A percentile compares a stretch with the other conserved stretches of the same genome.
These are phyloP conservation scores for Propsilocerus akamusi DNA, from an alignment of 1,140 invertebrate genomes.

Conservation along the genomic window DNA sequence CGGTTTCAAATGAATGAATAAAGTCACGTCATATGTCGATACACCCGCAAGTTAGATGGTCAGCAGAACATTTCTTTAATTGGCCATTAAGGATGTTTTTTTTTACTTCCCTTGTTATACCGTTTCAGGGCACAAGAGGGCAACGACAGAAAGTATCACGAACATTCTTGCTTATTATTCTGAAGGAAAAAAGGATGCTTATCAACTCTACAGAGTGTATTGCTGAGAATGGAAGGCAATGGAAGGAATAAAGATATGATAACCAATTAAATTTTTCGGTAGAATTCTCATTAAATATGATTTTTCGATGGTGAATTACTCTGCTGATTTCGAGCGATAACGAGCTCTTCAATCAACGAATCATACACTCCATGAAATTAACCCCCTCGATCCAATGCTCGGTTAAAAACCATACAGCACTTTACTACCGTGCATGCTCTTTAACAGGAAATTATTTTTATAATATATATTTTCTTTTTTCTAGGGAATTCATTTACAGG, in stretches of 20 bases:
- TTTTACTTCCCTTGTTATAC: background rate
- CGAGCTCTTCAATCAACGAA: too few species aligned
- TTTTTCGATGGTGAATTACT: background rate
- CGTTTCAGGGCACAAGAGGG: background rate
- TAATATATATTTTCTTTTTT: too few species aligned
- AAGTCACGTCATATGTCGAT: too few species aligned
- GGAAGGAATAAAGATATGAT: background rate
- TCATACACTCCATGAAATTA: too few species aligned
- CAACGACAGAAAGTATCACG: background rate
- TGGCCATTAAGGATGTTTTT: slow-evolving; percentile 3
- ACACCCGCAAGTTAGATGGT: too few species aligned
- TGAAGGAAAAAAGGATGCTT: background rate
- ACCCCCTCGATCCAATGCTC: too few species aligned
- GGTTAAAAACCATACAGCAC: too few species aligned
- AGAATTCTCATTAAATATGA: background rate
- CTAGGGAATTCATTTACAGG: too few species aligned
- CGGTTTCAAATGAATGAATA: too few species aligned
- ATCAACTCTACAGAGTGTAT: background rate
- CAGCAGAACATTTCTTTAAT: slow-evolving; percentile 2
- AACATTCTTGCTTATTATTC: background rate
- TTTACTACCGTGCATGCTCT: too few species aligned
- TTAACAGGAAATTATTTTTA: too few species aligned
- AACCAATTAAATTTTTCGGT: background rate
- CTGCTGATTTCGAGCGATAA: background rate
- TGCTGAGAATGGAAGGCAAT: background rate